Percentiles rank a stretch among this genome's conserved stretches.
These are phyloP conservation scores for Pyrochroa serraticornis DNA, from an alignment of 2,888 invertebrate genomes.

Conservation along the genomic window DNA sequence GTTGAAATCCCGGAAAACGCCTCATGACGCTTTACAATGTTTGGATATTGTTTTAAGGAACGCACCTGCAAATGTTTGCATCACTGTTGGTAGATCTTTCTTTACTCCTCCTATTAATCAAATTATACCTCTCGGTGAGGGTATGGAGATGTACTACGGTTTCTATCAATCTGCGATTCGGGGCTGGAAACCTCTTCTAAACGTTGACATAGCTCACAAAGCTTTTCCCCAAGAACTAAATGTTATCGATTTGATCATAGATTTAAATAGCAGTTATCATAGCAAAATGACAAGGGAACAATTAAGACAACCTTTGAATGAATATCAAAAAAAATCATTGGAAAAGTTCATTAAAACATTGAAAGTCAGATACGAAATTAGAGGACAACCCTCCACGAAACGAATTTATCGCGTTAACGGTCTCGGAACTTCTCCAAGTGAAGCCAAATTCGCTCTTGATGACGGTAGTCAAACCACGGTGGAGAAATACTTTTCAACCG, in stretches of 20 bases:
- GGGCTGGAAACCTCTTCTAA: conserved; percentile 86
- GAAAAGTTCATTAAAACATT: conserved; percentile 37
- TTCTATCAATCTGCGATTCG: conserved; percentile 91
- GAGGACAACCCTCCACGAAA: conserved; percentile 52
- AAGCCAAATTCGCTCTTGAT: conserved; percentile 53
- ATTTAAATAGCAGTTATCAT: conserved; percentile 16
- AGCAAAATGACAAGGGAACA: conserved; percentile 5
- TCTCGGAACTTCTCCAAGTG: conserved; percentile 50
- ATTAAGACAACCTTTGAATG: conserved; percentile 13
- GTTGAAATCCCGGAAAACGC: conserved; percentile 46
- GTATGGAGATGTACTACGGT: conserved; percentile 91
- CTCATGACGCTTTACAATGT: conserved; percentile 74
- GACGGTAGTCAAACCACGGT: conserved; percentile 55
- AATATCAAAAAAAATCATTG: conserved; percentile 33
- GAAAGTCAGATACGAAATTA: conserved; percentile 60
- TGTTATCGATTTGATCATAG: conserved; percentile 59
- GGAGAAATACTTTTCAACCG: conserved; percentile 55
- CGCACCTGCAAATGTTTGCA: conserved; percentile 59
- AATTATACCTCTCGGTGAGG: conserved; percentile 72
- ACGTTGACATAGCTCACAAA: conserved; percentile 88
- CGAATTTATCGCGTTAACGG: conserved; percentile 60
- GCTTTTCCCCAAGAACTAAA: conserved; percentile 70
- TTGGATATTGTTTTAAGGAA: conserved; percentile 82
- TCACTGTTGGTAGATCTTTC: conserved; percentile 43
- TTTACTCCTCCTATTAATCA: conserved; percentile 37